phyloP scores from a whole-genome alignment of 2,797 vertebrate species.

The Cossypha caffra region DNA sequence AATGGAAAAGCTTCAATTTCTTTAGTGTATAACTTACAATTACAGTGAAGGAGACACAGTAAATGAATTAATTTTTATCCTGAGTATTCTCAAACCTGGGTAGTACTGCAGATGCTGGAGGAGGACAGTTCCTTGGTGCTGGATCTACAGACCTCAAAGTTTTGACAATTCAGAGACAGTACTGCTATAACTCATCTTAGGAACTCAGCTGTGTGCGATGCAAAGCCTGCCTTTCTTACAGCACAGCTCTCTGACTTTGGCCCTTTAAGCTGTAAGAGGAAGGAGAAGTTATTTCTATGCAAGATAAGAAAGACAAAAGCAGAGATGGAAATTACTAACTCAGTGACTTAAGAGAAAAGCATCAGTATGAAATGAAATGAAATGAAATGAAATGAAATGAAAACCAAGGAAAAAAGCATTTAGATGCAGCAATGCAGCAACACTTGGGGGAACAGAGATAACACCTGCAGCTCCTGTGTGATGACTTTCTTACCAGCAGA shows the following conservation, averaged over 20 bases:
- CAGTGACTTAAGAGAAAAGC: background rate
- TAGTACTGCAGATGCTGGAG: background rate
- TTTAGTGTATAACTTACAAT: background rate
- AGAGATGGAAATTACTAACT: background rate
- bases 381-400: background rate
- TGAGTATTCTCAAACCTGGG: background rate
- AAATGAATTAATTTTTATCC: background rate
- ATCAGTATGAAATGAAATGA: background rate
- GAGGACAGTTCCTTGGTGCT: background rate
- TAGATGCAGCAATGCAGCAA: background rate
- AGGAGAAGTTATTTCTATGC: background rate
- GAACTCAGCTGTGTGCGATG: background rate
- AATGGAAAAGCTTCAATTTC: background rate
- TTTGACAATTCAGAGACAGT: background rate
- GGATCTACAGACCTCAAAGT: background rate
- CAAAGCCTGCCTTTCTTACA: background rate
- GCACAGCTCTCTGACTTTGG: background rate
- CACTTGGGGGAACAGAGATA: background rate
- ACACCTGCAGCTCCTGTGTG: background rate
- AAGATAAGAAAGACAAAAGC: background rate
- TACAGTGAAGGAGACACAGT: background rate
- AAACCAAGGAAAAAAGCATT: accelerated
- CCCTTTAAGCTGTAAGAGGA: background rate
- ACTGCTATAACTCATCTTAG: background rate
- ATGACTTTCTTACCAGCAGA: background rate